Base-by-base conservation (phyloP, 2,888 invertebrate species). In the Dione vanillae region DNA sequence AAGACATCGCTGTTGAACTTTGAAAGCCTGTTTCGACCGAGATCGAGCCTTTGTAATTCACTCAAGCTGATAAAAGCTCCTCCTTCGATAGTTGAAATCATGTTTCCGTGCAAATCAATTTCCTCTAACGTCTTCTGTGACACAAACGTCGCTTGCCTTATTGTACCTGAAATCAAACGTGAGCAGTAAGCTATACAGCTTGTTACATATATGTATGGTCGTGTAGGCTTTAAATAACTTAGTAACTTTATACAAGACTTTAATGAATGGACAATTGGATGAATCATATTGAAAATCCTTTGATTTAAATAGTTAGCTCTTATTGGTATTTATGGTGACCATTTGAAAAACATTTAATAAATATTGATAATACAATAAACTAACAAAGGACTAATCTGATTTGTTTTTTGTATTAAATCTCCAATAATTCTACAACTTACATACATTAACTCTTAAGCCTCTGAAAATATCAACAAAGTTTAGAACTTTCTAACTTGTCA, bases 1-100 rank as follows among this genome's bases (percentile, higher is more conserved):
- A 98, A 97, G 66, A 97, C 96, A 82, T 97, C 97, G 84, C 97
- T 97, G 86, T 97, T 97, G 81, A 98, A 95, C 79, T 96, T 95
- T 10, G 95, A 94, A 16, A 98, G 94, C 75, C 96, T 95, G 89
- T 98, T 98, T 76, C 96, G 95, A 2, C 96, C 95, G 62, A 98
- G 88, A 83, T 96, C 96, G 43, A 98, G 94, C 74, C 94, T 94
- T 79, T 95, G 94, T 27, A 98, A 93, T 74, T 94, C 94, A 40
- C 94, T 91, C 73, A 98, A 92, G 11, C 96, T 95, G 67, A 94
- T 90, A 78, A 98, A 96, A 0, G 97, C 95, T 9, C 95, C 95
- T 51, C 96, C 96, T 82, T 97, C 97, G 74, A 98, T 95, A 45
- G 94, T 92, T 11, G 95, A 94, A 77, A 98, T 94, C 85, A 95